phyloP scores from a whole-genome alignment of 2,888 invertebrate species.

The Amphipoea lucens region DNA sequence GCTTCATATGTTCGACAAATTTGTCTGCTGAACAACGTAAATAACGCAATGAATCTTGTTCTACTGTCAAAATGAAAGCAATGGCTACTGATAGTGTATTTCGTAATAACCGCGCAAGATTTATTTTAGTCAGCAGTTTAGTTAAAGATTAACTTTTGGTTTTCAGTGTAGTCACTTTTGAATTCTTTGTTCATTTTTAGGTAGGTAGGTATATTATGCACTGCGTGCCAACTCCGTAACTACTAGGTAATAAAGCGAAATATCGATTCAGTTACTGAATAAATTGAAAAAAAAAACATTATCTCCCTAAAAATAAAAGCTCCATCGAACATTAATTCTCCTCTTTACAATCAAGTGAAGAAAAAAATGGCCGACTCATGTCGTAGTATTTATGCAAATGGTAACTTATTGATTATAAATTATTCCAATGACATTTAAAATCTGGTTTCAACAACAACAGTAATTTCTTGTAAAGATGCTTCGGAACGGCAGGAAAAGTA shows the following conservation, averaged over 20 bases:
- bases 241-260: neutral
- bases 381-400: conserved; percentile 51
- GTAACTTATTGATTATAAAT: conserved; percentile 29
- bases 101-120: neutral
- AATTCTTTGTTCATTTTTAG: neutral
- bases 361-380: conserved; percentile 5
- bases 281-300: neutral
- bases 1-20: neutral
- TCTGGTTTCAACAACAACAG: conserved; percentile 28
- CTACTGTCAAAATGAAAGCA: neutral
- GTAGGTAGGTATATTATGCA: neutral
- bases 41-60: neutral
- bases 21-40: neutral
- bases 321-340: conserved; percentile 7
- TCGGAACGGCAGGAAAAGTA: conserved; percentile 39
- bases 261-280: neutral
- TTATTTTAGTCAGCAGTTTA: neutral
- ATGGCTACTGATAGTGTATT: neutral
- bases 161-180: neutral
- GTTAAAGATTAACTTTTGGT: too few relatives aligned
- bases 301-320: neutral
- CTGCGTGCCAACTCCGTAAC: neutral
- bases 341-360: conserved; percentile 7
- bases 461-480: conserved; percentile 22
- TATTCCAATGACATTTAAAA: conserved; percentile 55